Base-by-base conservation (phyloP, 1,140 invertebrate genomes). In the Gonioctena quinquepunctata region DNA sequence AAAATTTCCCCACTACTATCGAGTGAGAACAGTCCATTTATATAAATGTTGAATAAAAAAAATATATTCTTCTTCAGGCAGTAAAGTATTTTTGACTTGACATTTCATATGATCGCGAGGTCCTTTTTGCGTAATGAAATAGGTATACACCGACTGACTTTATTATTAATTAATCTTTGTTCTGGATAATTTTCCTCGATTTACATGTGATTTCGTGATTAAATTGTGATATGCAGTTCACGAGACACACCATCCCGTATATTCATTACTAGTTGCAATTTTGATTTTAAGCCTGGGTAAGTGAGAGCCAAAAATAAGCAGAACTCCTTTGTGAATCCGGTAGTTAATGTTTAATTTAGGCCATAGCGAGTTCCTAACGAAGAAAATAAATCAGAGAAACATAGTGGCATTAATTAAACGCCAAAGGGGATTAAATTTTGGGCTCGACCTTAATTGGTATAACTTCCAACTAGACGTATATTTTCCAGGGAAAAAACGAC, bases 351-450 rank as follows among this genome's bases (percentile, higher is more conserved):
- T 56, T 56, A 56, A 56, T 56, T 56, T 8, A 56, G 52, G 22
- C 22, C 11, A 56, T 18, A 56, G 52, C 22, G 22, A 23, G n/a
- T 56, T 56, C 16, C 18, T 56, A 56, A 56, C 52, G 52, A 56
- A 56, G 7, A 23, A 56, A 56, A 56, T 56, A 56, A 56, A 56
- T 56, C 52, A 56, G 52, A 19, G 16, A 56, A 56, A 56, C 22
- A 56, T 23, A 56, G 52, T 56, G 52, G 52, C 52, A 19, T 56
- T 56, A 56, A 56, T 56, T 56, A 21, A 56, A 21, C 18, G 18
- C 52, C 18, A 56, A 56, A 56, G 52, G 52, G 52, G 22, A 56
- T 56, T 56, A 56, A 56, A 56, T 56, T 56, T 56, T 56, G 52
- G 52, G 19, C 18, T 19, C 52, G 52, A 56, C 18, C 18, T 56